phyloP scores from a whole-genome alignment of 2,888 invertebrate species.

The Eupithecia dodoneata region DNA sequence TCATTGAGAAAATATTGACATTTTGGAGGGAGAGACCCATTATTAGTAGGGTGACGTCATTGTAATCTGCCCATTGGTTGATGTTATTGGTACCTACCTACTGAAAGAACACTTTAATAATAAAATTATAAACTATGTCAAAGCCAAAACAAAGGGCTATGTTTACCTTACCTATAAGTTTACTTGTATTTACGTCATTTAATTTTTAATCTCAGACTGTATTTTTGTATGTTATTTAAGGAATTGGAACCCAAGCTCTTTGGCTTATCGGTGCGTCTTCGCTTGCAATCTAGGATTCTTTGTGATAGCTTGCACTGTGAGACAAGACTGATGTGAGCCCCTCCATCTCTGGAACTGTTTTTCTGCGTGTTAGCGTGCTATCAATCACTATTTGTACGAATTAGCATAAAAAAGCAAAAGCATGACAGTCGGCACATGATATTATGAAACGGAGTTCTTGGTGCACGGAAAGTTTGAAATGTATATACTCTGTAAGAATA shows the following conservation, averaged over 20 bases:
- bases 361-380: conserved; percentile 28
- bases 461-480: background rate
- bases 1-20: background rate
- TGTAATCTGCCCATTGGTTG: background rate
- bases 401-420: conserved; percentile 19
- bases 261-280: background rate
- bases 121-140: no score
- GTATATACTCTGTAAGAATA: background rate
- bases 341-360: conserved; percentile 1
- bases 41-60: no score
- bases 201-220: background rate
- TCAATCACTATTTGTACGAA: background rate
- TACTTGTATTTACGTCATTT: background rate
- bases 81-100: no score
- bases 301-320: background rate
- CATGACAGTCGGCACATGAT: conserved; percentile 13
- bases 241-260: background rate
- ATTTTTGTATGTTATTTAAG: no score
- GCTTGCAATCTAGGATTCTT: background rate
- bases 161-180: no score
- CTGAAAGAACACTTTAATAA: no score
- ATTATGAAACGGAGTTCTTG: background rate
- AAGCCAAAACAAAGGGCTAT: no score
- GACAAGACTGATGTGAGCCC: background rate
- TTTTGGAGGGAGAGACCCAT: background rate